phyloP scores from a whole-genome alignment of 2,113 vertebrate species.

The Myodes glareolus region DNA sequence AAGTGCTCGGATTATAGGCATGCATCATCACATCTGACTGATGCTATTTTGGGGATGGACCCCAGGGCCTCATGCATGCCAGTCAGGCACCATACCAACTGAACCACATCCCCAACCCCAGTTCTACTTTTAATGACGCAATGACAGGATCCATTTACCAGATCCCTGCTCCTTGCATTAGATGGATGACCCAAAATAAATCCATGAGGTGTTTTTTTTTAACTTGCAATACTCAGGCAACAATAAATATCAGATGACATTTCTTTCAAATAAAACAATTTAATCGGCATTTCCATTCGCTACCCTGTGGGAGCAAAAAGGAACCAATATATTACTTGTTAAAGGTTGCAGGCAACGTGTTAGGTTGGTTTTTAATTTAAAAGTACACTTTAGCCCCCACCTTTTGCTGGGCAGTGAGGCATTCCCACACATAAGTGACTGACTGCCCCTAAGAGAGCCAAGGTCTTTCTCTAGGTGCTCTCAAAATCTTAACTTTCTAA shows the following conservation, averaged over 20 bases:
- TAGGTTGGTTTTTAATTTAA: conserved; percentile 40
- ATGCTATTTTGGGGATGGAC: neutral
- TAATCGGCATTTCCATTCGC: conserved; percentile 39
- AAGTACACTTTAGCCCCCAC: neutral
- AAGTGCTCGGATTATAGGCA: neutral
- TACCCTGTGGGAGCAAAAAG: conserved; percentile 35
- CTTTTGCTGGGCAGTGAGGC: neutral
- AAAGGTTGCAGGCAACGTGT: conserved; percentile 8
- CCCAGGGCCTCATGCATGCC: neutral
- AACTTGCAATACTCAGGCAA: conserved; percentile 4
- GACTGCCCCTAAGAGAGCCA: neutral
- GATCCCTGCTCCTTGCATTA: neutral
- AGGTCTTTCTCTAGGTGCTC: neutral
- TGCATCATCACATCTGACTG: no score
- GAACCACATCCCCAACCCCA: neutral
- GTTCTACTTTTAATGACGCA: neutral
- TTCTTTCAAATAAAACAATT: conserved; percentile 62
- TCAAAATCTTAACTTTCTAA: neutral
- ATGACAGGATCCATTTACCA: neutral
- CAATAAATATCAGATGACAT: conserved; percentile 30
- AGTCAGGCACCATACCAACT: neutral
- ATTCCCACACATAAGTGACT: neutral
- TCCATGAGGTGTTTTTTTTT: neutral
- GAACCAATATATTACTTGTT: neutral
- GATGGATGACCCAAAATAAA: conserved; percentile 34